Evolutionary conservation across 2,888 invertebrate genomes (phyloP).

Genomic region (Diploptera punctata): DNA sequence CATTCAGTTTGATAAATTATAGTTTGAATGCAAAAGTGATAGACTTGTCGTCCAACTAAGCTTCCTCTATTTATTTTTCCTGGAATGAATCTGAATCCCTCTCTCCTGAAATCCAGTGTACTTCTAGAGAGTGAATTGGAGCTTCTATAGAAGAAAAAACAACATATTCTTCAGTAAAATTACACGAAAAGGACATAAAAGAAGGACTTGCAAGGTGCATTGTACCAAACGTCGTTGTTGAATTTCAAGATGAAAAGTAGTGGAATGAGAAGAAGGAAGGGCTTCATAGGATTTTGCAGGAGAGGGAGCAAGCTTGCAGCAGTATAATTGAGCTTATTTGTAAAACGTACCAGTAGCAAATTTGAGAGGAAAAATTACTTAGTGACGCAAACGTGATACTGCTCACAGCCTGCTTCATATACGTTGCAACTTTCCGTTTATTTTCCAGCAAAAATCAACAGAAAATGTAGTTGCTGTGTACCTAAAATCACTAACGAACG

Average conservation of each 20-base stretch:
- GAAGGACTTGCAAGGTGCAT: too few species aligned
- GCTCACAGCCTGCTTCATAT: neutral
- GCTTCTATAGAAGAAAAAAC: too few species aligned
- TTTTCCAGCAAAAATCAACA: constrained; percentile 29
- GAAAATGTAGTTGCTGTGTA: constrained; percentile 17
- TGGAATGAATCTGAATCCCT: too few species aligned
- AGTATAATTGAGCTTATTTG: constrained; percentile 27
- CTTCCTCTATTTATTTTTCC: too few species aligned
- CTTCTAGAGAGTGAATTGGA: too few species aligned
- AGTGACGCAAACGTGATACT: constrained; percentile 26
- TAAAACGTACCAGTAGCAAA: constrained; percentile 27
- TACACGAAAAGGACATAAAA: too few species aligned
- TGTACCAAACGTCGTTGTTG: constrained; percentile 13
- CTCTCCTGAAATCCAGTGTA: too few species aligned
- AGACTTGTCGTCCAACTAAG: neutral
- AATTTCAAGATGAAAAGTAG: neutral
- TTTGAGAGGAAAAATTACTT: constrained; percentile 26
- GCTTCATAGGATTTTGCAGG: constrained; percentile 9
- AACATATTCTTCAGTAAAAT: too few species aligned
- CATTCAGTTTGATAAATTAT: neutral
- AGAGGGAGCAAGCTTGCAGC: neutral
- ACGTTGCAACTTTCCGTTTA: constrained; percentile 27
- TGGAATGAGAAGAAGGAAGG: constrained; percentile 17
- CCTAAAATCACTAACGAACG: constrained; percentile 29
- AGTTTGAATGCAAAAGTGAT: constrained; percentile 13